phyloP scores from a whole-genome alignment of 2,113 vertebrate species.

The Athene noctua region DNA sequence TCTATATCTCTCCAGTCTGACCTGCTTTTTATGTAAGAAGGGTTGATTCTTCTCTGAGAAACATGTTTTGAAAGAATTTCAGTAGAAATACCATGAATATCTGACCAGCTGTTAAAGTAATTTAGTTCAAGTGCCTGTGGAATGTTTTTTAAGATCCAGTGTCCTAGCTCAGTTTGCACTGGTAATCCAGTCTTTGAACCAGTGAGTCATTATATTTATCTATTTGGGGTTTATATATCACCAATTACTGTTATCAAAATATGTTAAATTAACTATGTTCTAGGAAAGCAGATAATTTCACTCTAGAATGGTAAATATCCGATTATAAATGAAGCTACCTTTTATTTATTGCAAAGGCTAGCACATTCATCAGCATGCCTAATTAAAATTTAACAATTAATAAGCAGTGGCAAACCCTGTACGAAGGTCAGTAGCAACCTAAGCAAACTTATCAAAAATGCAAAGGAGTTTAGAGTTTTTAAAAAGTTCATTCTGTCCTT shows the following conservation, averaged over 20 bases:
- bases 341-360: constrained; percentile 74
- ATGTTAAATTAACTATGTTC: constrained; percentile 41
- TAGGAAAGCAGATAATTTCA: constrained; percentile 56
- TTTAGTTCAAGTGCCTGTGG: neutral
- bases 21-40: neutral
- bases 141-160: neutral
- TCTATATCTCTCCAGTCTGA: neutral
- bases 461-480: constrained; percentile 72
- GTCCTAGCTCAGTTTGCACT: neutral
- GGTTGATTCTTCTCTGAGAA: neutral
- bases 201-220: neutral
- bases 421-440: constrained; percentile 73
- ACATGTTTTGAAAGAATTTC: neutral
- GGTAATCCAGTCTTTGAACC: neutral
- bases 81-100: neutral
- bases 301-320: constrained; percentile 38
- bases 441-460: constrained; percentile 79
- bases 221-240: constrained; percentile 5
- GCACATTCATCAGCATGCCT: constrained; percentile 74
- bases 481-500: constrained; percentile 80
- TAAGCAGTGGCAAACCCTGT: constrained; percentile 68
- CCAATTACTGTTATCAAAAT: constrained; percentile 54
- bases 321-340: constrained; percentile 56
- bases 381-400: constrained; percentile 82
- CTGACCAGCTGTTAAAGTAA: neutral